A percentile compares a stretch with the other conserved stretches of the same genome.
Evolutionary conservation across 1,140 invertebrate genomes (phyloP).

Genomic region (Anoplolepis gracilipes): DNA sequence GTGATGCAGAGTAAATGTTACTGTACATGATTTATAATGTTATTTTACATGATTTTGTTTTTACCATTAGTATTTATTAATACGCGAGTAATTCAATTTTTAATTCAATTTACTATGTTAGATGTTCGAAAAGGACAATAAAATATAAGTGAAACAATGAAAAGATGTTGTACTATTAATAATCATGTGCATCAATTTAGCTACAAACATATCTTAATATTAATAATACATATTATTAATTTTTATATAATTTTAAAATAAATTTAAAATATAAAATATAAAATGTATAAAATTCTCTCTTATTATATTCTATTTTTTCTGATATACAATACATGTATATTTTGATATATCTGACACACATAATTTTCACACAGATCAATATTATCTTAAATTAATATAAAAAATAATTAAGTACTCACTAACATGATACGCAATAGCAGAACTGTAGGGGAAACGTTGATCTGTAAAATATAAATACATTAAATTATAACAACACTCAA

Average conservation of each 20-base stretch:
- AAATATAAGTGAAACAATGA: too few species aligned
- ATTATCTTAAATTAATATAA: neutral
- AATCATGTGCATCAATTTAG: too few species aligned
- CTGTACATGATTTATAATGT: too few species aligned
- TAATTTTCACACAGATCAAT: neutral
- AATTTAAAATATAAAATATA: too few species aligned
- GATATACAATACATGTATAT: neutral
- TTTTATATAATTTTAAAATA: too few species aligned
- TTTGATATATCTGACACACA: neutral
- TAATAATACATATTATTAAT: too few species aligned
- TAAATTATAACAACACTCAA: neutral
- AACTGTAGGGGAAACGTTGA: neutral
- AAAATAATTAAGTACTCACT: neutral
- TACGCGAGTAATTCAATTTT: neutral
- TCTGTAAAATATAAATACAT: conserved; percentile 14
- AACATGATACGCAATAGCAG: neutral
- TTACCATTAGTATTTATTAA: neutral
- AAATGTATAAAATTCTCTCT: too few species aligned
- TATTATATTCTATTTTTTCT: neutral
- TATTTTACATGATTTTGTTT: neutral
- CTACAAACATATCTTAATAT: too few species aligned
- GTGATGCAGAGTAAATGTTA: neutral
- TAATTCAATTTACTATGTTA: neutral
- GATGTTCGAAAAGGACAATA: neutral
- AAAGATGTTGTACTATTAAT: too few species aligned